Evolutionary conservation across 1,140 invertebrate genomes (phyloP).

Genomic region (Drosophila lacteicornis): DNA sequence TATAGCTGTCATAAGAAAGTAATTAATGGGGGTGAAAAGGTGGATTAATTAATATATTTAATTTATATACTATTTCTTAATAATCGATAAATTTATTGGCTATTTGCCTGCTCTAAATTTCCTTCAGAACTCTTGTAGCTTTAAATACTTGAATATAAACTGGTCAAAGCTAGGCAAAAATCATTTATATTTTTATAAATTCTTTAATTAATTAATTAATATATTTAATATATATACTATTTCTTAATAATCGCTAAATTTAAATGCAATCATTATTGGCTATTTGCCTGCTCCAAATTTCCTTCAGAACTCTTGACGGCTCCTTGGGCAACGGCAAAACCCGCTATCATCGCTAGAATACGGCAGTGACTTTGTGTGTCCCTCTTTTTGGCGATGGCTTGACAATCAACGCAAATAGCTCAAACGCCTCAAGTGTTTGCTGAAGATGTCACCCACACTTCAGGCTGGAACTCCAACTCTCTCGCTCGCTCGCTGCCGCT

Average conservation of each 20-base stretch:
- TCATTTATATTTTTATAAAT: too few relatives aligned
- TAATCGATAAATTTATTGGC: not conserved
- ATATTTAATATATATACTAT: too few relatives aligned
- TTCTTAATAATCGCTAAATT: not conserved
- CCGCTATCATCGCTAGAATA: constrained; percentile 29
- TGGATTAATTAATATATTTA: not conserved
- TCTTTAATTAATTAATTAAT: too few relatives aligned
- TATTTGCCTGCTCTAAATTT: not conserved
- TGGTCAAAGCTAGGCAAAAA: too few relatives aligned
- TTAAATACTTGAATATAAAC: too few relatives aligned
- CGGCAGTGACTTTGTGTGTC: constrained; percentile 18
- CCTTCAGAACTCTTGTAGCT: not conserved
- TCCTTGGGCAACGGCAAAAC: constrained; percentile 2
- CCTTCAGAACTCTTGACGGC: not conserved
- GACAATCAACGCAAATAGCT: constrained; percentile 83
- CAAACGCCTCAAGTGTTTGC: constrained; percentile 83
- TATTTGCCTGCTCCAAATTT: not conserved
- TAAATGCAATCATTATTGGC: not conserved
- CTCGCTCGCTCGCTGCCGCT: constrained; percentile 13
- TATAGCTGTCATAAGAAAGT: not conserved
- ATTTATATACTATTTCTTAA: too few relatives aligned
- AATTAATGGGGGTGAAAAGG: not conserved
- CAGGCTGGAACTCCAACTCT: constrained; percentile 40
- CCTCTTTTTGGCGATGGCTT: constrained; percentile 51
- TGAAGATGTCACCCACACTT: constrained; percentile 83